Conservation (phyloP, 2,797 vertebrate genomes). For the Tolypeutes matacus region DNA sequence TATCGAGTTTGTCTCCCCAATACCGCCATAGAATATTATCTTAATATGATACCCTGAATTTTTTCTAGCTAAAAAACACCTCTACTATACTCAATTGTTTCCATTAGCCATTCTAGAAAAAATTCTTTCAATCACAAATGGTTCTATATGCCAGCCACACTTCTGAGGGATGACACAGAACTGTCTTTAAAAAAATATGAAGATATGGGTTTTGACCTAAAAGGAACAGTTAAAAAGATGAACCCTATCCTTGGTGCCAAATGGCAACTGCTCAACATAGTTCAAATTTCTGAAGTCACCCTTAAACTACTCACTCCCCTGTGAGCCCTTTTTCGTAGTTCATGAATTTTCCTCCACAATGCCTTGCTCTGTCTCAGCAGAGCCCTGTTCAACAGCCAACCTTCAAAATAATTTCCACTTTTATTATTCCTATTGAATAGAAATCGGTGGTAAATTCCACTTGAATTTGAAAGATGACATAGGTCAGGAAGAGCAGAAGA, state of each 20-base stretch:
- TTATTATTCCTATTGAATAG: constrained; percentile 52
- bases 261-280: constrained; percentile 38
- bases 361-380: constrained; percentile 53
- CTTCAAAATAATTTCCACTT: constrained; percentile 67
- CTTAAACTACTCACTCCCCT: background rate
- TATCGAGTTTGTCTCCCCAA: background rate
- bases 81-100: constrained; percentile 31
- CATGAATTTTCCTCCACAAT: constrained; percentile 44
- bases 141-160: background rate
- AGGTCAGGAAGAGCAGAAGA: constrained; percentile 35
- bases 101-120: constrained; percentile 20
- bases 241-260: constrained; percentile 2
- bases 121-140: background rate
- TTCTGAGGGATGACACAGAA: constrained; percentile 48
- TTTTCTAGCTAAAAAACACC: constrained; percentile 48
- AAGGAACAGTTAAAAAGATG: constrained; percentile 54
- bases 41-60: background rate
- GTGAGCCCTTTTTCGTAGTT: background rate
- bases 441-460: constrained; percentile 43
- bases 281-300: constrained; percentile 70
- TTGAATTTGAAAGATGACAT: constrained; percentile 23
- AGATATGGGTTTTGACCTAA: constrained; percentile 22
- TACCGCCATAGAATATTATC: background rate
- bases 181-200: constrained; percentile 52
- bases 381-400: constrained; percentile 6